Base-by-base conservation (phyloP, 2,797 vertebrate species). In the Chelonia mydas region DNA sequence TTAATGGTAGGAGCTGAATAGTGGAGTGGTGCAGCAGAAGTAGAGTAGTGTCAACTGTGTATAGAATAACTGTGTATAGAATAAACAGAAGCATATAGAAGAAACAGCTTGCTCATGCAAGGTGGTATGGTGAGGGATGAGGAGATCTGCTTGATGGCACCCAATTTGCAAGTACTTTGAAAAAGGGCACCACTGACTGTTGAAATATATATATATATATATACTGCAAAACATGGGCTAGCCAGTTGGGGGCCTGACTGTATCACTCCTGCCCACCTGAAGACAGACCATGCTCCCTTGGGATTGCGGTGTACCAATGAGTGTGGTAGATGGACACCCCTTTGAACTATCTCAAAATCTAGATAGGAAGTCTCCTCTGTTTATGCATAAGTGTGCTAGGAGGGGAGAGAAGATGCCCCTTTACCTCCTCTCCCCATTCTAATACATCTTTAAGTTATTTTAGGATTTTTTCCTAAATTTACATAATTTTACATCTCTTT, bases 221-320 rank as follows among this genome's bases (percentile, higher is more conserved):
- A 50, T 83, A 95, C 45, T 0, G 57, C 51, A 91, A 57, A 88
- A 81, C 0, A 0, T 59, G 19, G 1, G 15, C 27, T 37, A 90
- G 92, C 54, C 9, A n/a, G 28, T 19, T 86, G 33, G 5, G 4
- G 50, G 6, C 6, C 50, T 89, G 33, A 57, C 2, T 10, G 83
- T 0, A 49, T 2, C 3, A 10, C 1, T 79, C 11, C 2, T 21
- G 49, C 25, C 41, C 49, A 68, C 57, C 12, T 13, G 23, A 17
- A 33, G 47, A 11, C 23, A 76, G 25, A 28, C 27, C 41, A 47
- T 76, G 25, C 55, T 88, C 50, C 17, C 3, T 28, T 2, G 65
- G 5, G 17, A 5, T 27, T 77, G n/a, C 5, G 84, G 49, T 1
- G 1, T 4, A 72, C 7, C 16, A 33, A 28, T 3, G 19, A 3